A percentile compares a stretch with the other conserved stretches of the same genome.
Evolutionary conservation across 2,113 vertebrate genomes (phyloP).

Genomic region (Brachirus orientalis): DNA sequence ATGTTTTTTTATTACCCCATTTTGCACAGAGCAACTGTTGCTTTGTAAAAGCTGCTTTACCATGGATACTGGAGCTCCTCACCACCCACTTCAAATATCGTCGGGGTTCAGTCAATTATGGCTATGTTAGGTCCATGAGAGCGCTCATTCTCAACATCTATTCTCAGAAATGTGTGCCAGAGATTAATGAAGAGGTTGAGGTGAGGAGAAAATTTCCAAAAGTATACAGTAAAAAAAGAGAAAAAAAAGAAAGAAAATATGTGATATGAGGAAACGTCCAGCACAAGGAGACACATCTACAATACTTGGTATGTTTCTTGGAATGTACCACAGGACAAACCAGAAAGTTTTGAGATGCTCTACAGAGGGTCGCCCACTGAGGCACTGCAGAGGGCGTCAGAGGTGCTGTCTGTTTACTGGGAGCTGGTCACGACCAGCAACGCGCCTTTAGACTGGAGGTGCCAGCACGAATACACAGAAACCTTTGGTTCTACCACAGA

Average conservation of each 20-base stretch:
- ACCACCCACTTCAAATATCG: conserved; percentile 77
- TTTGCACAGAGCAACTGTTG: conserved; percentile 78
- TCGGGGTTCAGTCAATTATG: conserved; percentile 75
- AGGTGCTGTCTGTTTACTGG: conserved; percentile 78
- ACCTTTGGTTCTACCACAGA: conserved; percentile 54
- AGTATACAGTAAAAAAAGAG: too few species aligned
- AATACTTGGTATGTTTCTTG: conserved; percentile 1
- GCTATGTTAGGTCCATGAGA: conserved; percentile 75
- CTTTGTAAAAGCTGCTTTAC: conserved; percentile 83
- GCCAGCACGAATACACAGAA: conserved; percentile 76
- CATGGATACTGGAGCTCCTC: conserved; percentile 80
- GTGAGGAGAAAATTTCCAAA: conserved; percentile 40
- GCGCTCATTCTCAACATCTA: conserved; percentile 82
- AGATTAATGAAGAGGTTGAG: conserved; percentile 81
- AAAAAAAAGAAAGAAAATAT: not conserved
- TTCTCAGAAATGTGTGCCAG: conserved; percentile 81
- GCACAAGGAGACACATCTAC: conserved; percentile 11
- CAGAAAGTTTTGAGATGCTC: conserved; percentile 75
- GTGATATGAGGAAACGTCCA: not conserved
- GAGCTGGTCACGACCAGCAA: conserved; percentile 75
- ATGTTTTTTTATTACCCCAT: not conserved
- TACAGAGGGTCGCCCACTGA: conserved; percentile 72
- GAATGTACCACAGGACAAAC: conserved; percentile 72
- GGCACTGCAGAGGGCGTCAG: conserved; percentile 72
- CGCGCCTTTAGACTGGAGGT: conserved; percentile 77